Evolutionary conservation across 2,888 invertebrate species (phyloP).

Genomic region (Ditula angustiorana): DNA sequence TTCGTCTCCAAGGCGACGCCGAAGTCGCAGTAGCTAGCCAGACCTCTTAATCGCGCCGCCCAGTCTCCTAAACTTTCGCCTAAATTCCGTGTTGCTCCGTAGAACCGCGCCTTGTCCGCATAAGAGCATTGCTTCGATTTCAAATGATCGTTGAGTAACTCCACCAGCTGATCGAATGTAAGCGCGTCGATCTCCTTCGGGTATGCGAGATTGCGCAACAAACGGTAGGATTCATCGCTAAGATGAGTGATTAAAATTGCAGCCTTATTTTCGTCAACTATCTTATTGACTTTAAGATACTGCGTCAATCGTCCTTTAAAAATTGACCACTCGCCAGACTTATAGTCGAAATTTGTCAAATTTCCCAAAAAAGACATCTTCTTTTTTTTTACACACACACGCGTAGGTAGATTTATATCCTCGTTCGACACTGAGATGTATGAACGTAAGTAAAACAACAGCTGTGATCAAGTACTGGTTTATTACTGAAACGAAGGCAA

Average conservation of each 20-base stretch:
- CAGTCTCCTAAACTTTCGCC: conserved; percentile 34
- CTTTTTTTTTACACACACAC: background rate
- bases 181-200: conserved; percentile 14
- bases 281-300: background rate
- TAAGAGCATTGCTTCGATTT: conserved; percentile 31
- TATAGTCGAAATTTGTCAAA: conserved; percentile 12
- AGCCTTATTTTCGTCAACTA: background rate
- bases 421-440: background rate
- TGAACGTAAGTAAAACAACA: too few species aligned
- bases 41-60: conserved; percentile 37
- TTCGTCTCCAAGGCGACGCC: conserved; percentile 40
- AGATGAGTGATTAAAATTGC: background rate
- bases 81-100: conserved; percentile 8
- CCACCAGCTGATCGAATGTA: background rate
- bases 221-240: conserved; percentile 27
- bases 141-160: conserved; percentile 29
- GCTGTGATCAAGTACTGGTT: background rate
- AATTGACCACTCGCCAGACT: conserved; percentile 21
- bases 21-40: conserved; percentile 41
- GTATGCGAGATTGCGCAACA: conserved; percentile 21
- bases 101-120: conserved; percentile 37
- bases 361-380: background rate
- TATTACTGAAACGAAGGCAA: background rate
- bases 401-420: background rate
- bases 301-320: conserved; percentile 19